A percentile compares a stretch with the other conserved stretches of the same genome.
phyloP scores from a whole-genome alignment of 2,113 vertebrate genomes.

The Patagioenas fasciata region DNA sequence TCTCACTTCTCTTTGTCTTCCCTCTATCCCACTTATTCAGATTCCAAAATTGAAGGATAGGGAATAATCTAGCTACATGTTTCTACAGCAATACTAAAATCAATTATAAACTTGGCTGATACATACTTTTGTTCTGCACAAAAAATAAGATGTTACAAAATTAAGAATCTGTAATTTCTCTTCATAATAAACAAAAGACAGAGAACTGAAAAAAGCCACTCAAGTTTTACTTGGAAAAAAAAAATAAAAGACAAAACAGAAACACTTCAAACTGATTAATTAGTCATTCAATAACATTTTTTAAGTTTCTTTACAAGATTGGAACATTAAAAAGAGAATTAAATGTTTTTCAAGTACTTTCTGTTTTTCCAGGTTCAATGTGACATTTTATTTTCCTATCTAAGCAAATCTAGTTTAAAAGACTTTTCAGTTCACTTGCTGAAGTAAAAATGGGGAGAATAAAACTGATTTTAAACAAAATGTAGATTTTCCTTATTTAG shows the following conservation, averaged over 20 bases:
- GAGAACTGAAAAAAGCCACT: not conserved
- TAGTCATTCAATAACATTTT: not conserved
- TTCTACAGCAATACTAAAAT: not conserved
- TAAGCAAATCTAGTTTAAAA: not conserved
- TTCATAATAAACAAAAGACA: not conserved
- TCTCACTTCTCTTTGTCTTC: not conserved
- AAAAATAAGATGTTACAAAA: not conserved
- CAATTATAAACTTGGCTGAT: not conserved
- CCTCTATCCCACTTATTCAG: not conserved
- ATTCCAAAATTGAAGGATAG: not conserved
- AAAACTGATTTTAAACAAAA: not conserved
- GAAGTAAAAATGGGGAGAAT: not conserved
- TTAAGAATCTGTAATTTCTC: not conserved
- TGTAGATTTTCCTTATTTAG: not conserved
- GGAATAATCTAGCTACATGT: not conserved
- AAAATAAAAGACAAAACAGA: not conserved
- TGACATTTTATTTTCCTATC: not conserved
- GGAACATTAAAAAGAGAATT: not conserved
- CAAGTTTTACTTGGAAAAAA: not conserved
- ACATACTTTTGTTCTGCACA: not conserved
- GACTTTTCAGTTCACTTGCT: not conserved
- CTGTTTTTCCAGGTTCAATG: not conserved
- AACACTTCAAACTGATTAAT: not conserved
- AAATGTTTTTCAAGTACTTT: not conserved
- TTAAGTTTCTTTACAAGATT: not conserved